Evolutionary conservation across 2,888 invertebrate species (phyloP), one percentile per base, ranked within the genome.

Genomic region (Aspidiotus rigidus): DNA sequence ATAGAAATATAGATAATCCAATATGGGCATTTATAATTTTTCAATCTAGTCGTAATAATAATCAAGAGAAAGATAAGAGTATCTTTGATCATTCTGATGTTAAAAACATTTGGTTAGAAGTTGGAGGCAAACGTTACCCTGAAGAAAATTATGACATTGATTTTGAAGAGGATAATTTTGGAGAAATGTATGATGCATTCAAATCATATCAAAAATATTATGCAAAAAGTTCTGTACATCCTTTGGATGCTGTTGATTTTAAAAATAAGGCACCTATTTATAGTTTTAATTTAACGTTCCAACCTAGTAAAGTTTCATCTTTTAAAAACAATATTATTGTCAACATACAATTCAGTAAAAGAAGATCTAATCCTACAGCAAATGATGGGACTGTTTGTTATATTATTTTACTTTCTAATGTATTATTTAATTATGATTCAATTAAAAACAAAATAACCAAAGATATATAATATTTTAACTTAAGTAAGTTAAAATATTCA

Each of bases 1-100:
- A 44, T 44, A 44, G 49, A 44, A 44, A 44, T 44, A 44, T 44
- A 44, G 49, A 44, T 44, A 44, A 44, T 44, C 49, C 49, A 44
- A 44, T 44, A 44, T 44, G 49, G 49, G 49, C 49, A 10, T 44
- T 44, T 44, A 11, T 44, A 44, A 11, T 44, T 44, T 44, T 44
- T 44, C 49, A 44, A 44, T 8, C 49, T 10, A 44, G 49, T 44
- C 49, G 49, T 10, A 44, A 44, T 44, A 44, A 44, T 44, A 44
- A 44, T 44, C 11, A 44, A 44, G 49, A 44, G 49, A 44, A 44
- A 11, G 49, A 44, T 44, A 44, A 44, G 9, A 44, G 49, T 44
- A 44, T 44, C 49, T 44, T 44, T 10, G 49, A 44, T 44, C 49
- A 44, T 44, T 44, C 49, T 44, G 49, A 44, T 44, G 49, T 44